Conservation (phyloP, 2,888 invertebrate species). For the Gonocerus acuteangulatus region DNA sequence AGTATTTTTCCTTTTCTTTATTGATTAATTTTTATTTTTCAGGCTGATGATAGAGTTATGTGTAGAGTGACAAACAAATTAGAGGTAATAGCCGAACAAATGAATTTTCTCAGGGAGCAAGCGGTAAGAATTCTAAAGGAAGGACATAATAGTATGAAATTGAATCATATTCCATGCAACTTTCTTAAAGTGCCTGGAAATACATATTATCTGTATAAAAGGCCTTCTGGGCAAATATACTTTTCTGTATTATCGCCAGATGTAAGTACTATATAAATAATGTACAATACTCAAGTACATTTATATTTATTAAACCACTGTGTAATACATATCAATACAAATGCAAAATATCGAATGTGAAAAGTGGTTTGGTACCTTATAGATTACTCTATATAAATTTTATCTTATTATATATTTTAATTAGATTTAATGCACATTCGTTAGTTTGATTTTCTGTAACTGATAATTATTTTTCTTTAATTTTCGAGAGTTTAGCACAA, state of each 20-base stretch:
- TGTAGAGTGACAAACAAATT: slow-evolving; percentile 3
- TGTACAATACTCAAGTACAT: too few relatives aligned
- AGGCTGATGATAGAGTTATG: background rate
- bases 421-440: too few relatives aligned
- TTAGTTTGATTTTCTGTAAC: too few relatives aligned
- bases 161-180: slow-evolving; percentile 67
- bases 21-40: background rate
- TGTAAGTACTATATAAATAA: slow-evolving; percentile 46
- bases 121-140: background rate
- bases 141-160: slow-evolving; percentile 44
- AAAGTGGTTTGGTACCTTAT: too few relatives aligned
- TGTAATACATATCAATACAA: too few relatives aligned
- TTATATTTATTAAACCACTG: too few relatives aligned
- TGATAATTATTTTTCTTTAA: too few relatives aligned
- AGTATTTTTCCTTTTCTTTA: too few relatives aligned
- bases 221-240: slow-evolving; percentile 57
- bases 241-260: slow-evolving; percentile 67
- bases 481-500: too few relatives aligned
- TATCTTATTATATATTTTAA: too few relatives aligned
- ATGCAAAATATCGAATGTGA: too few relatives aligned
- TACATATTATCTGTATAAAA: slow-evolving; percentile 62
- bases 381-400: too few relatives aligned
- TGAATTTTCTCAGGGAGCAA: slow-evolving; percentile 13
- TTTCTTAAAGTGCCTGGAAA: slow-evolving; percentile 63
- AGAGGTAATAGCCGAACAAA: slow-evolving; percentile 8